These are phyloP conservation scores for Botrylloides violaceus DNA, from an alignment of 23 tunicate species.

Conservation along the genomic window DNA sequence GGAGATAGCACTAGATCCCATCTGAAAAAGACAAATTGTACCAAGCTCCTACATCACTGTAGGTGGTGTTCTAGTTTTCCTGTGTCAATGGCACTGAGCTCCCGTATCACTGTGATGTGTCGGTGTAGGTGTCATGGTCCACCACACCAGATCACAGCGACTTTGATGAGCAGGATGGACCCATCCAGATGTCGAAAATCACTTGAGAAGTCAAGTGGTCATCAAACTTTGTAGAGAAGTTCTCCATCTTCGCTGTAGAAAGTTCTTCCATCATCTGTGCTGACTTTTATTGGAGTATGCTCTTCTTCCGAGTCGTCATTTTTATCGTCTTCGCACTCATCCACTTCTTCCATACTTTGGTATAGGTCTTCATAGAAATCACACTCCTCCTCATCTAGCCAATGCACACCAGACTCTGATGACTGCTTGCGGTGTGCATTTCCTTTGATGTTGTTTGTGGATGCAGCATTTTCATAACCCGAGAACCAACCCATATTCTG, in stretches of 20 bases:
- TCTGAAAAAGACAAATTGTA: too few species aligned
- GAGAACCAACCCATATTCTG: background rate
- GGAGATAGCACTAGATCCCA: too few species aligned
- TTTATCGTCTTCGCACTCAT: background rate
- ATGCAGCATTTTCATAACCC: background rate
- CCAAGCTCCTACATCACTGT: too few species aligned
- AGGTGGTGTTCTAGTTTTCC: too few species aligned
- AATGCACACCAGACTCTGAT: background rate
- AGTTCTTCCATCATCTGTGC: constrained; percentile 9
- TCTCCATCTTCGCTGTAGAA: constrained; percentile 14
- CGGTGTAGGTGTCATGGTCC: too few species aligned
- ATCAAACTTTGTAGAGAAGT: constrained; percentile 11
- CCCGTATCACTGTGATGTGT: too few species aligned
- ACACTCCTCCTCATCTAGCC: constrained; percentile 21
- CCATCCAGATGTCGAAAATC: too few species aligned
- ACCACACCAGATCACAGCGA: too few species aligned
- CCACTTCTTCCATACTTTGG: background rate
- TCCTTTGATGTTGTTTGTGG: background rate
- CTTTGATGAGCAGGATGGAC: too few species aligned
- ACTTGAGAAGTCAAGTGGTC: too few species aligned
- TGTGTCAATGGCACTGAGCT: too few species aligned
- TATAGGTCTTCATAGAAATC: constrained; percentile 9
- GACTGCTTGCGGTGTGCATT: background rate
- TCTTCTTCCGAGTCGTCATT: background rate
- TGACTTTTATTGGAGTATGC: background rate